phyloP scores from a whole-genome alignment of 2,888 invertebrate species.

The Metopia argyrocephala region DNA sequence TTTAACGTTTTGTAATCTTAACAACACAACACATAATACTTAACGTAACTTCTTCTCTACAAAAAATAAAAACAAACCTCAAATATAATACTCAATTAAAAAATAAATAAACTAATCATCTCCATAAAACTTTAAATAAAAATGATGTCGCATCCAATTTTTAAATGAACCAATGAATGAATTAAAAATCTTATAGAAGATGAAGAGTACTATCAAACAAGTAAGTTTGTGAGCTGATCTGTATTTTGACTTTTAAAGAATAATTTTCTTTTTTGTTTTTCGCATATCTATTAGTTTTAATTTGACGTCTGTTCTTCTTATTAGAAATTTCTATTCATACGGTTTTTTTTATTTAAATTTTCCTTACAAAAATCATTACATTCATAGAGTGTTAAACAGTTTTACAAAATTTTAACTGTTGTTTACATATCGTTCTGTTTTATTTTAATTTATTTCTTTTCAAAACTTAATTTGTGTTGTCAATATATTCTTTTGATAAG shows the following conservation, averaged over 20 bases:
- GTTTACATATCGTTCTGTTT: no score
- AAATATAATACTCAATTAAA: constrained; percentile 1
- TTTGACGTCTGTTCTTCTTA: constrained; percentile 17
- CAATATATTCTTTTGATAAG: no score
- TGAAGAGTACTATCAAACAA: constrained; percentile 83
- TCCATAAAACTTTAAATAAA: constrained; percentile 57
- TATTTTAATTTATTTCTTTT: constrained; percentile 23
- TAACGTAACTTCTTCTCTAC: constrained; percentile 47
- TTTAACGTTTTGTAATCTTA: constrained; percentile 25
- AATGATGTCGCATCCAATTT: constrained; percentile 53
- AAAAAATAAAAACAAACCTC: constrained; percentile 13
- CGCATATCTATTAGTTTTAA: constrained; percentile 11
- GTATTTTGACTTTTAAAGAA: constrained; percentile 31
- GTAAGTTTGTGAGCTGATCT: constrained; percentile 80
- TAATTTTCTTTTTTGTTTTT: constrained; percentile 27
- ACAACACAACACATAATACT: constrained; percentile 41
- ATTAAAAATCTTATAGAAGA: constrained; percentile 77
- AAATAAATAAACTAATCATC: constrained; percentile 47
- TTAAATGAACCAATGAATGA: constrained; percentile 53
- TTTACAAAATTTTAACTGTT: constrained; percentile 33
- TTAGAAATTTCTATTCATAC: constrained; percentile 8
- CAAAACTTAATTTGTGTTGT: no score
- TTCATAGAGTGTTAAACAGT: constrained; percentile 55
- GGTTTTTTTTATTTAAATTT: constrained; percentile 29
- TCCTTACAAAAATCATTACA: constrained; percentile 47